Evolutionary conservation across 1,140 invertebrate genomes (phyloP).

Genomic region (Heliconius hermathena): DNA sequence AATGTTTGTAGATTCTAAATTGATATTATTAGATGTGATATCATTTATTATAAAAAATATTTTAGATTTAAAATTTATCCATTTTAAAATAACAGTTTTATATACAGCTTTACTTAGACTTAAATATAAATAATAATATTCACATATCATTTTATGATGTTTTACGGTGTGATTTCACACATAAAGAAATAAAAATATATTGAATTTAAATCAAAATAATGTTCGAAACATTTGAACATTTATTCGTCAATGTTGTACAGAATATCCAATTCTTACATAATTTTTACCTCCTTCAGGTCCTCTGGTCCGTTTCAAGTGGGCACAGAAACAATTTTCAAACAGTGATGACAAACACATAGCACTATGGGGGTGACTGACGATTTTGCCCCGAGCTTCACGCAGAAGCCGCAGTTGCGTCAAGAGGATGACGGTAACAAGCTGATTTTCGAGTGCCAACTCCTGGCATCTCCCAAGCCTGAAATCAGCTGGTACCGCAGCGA

Average conservation of each 20-base stretch:
- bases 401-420: conserved; percentile 97
- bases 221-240: too few species aligned
- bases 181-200: too few species aligned
- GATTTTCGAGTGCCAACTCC: conserved; percentile 96
- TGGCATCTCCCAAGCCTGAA: conserved; percentile 93
- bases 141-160: too few species aligned
- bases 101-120: too few species aligned
- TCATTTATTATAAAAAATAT: too few species aligned
- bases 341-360: conserved; percentile 72
- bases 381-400: conserved; percentile 97
- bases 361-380: conserved; percentile 93
- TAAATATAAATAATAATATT: too few species aligned
- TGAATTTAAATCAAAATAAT: too few species aligned
- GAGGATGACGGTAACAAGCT: conserved; percentile 97
- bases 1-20: too few species aligned
- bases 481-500: conserved; percentile 96
- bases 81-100: too few species aligned
- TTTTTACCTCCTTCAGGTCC: conserved; percentile 29
- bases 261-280: background rate
- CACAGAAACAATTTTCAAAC: conserved; percentile 45
- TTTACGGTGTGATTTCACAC: too few species aligned
- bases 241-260: background rate
- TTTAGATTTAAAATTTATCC: too few species aligned
- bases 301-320: conserved; percentile 33
- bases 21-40: too few species aligned